Evolutionary conservation across 2,113 vertebrate species (phyloP).

Genomic region (Canis aureus): DNA sequence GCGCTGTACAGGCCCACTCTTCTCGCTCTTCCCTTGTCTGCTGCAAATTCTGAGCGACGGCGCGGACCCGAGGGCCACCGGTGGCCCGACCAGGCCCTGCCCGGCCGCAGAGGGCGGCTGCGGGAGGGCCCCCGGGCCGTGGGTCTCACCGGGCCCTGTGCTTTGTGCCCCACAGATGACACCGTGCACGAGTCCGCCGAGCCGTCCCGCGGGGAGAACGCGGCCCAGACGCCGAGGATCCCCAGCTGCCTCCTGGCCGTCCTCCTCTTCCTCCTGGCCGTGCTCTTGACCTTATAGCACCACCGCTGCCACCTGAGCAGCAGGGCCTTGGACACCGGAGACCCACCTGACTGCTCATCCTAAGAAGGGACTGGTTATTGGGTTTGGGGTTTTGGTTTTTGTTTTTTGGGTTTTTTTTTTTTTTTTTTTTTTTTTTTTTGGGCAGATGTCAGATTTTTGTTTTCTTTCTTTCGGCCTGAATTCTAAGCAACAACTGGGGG

Average conservation of each 20-base stretch:
- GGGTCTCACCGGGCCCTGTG: too few relatives aligned
- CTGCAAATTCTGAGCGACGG: too few relatives aligned
- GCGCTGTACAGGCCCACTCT: too few relatives aligned
- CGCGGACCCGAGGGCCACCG: too few relatives aligned
- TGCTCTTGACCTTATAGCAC: constrained; percentile 97
- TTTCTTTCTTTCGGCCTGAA: constrained; percentile 88
- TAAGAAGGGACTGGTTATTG: constrained; percentile 92
- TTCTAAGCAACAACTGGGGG: constrained; percentile 91
- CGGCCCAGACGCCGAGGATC: constrained; percentile 92
- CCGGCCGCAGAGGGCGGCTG: too few relatives aligned
- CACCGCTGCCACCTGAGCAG: constrained; percentile 32
- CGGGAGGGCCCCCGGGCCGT: too few relatives aligned
- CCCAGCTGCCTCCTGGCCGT: constrained; percentile 91
- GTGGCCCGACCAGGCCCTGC: too few relatives aligned
- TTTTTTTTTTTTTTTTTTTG: constrained; percentile 81
- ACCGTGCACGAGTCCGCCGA: constrained; percentile 98
- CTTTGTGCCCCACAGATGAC: constrained; percentile 89
- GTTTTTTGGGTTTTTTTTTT: too few relatives aligned
- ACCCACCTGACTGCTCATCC: constrained; percentile 90
- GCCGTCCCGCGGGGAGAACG: constrained; percentile 95
- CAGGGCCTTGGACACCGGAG: constrained; percentile 92
- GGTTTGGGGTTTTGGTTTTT: neutral
- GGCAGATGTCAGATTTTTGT: constrained; percentile 95
- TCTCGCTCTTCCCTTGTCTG: too few relatives aligned
- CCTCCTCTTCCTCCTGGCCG: constrained; percentile 92